A percentile compares a stretch with the other conserved stretches of the same genome.
These are phyloP conservation scores for Mythimna pallens DNA, from an alignment of 2,888 invertebrate species.

Conservation along the genomic window DNA sequence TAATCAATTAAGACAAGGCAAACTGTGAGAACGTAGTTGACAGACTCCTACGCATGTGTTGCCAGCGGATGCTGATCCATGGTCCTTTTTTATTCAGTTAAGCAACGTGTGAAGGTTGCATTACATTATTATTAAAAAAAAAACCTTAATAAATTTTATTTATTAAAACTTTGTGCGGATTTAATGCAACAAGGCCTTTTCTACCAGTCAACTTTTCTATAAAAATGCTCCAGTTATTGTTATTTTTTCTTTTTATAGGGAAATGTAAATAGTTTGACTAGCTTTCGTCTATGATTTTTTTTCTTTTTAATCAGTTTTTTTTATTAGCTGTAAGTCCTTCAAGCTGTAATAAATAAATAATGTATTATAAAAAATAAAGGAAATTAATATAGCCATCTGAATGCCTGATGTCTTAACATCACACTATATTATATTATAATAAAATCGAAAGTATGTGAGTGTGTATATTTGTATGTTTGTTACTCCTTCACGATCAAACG, in stretches of 20 bases:
- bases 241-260: background rate
- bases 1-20: slow-evolving; percentile 70
- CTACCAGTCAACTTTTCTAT: too few relatives aligned
- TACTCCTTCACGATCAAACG: too few relatives aligned
- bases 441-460: too few relatives aligned
- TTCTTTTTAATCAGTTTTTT: too few relatives aligned
- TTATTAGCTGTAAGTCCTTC: too few relatives aligned
- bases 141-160: background rate
- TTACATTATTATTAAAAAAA: slow-evolving; percentile 4
- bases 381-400: slow-evolving; percentile 25
- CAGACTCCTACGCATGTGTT: slow-evolving; percentile 78
- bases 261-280: slow-evolving; percentile 7
- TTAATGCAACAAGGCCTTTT: too few relatives aligned
- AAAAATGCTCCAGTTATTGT: slow-evolving; percentile 13
- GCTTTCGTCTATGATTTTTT: too few relatives aligned
- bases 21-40: slow-evolving; percentile 70
- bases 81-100: slow-evolving; percentile 66
- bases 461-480: too few relatives aligned
- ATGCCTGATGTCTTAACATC: slow-evolving; percentile 2
- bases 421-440: too few relatives aligned
- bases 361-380: background rate
- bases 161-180: too few relatives aligned
- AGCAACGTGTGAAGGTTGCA: slow-evolving; percentile 52
- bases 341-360: background rate
- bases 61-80: slow-evolving; percentile 71